These are phyloP conservation scores for Philaenus spumarius DNA, from an alignment of 1,140 invertebrate genomes.

Conservation along the genomic window DNA sequence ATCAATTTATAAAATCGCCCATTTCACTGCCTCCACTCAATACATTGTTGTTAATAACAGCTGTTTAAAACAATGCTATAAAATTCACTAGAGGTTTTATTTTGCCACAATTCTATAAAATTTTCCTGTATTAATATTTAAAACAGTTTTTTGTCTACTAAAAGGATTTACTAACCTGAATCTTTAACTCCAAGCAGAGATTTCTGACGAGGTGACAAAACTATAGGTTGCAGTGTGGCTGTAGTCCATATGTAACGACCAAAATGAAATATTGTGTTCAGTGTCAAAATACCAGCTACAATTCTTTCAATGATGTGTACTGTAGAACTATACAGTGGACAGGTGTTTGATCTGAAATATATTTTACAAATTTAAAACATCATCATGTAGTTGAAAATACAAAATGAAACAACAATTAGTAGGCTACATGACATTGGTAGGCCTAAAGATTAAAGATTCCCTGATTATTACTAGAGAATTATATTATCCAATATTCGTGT, in stretches of 20 bases:
- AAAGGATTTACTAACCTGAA: no score
- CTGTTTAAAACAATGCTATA: no score
- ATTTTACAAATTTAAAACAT: constrained; percentile 3
- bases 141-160: no score
- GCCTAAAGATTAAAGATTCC: background rate
- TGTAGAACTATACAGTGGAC: background rate
- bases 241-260: constrained; percentile 1
- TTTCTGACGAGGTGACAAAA: background rate
- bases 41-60: no score
- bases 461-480: background rate
- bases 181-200: constrained; percentile 2
- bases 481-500: background rate
- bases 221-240: constrained; percentile 1
- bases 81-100: no score
- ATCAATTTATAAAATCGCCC: no score
- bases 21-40: no score
- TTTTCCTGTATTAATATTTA: no score
- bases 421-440: constrained; percentile 14
- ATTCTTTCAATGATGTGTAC: background rate
- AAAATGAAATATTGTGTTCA: constrained; percentile 12
- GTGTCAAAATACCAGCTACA: background rate
- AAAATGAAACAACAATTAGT: background rate
- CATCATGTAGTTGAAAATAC: constrained; percentile 13
- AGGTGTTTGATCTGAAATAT: constrained; percentile 4
- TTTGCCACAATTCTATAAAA: no score